Conservation (phyloP, 2,113 vertebrate species). For the Microcebus murinus region DNA sequence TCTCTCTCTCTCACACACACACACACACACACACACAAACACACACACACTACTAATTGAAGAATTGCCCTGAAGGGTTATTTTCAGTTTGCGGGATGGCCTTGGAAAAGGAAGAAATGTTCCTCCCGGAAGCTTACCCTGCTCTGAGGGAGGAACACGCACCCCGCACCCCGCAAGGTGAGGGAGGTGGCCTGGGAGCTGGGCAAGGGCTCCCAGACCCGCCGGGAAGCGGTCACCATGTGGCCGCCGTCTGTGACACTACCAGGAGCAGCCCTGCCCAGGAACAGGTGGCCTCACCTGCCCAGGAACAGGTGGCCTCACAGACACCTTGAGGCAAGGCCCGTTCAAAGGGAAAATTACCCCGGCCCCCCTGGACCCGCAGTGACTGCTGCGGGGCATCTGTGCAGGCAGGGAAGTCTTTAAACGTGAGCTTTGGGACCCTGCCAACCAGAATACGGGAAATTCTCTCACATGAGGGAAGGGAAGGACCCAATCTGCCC, state of each 20-base stretch:
- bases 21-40: background rate
- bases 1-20: background rate
- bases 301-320: background rate
- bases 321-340: fast-evolving
- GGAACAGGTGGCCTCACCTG: background rate
- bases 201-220: background rate
- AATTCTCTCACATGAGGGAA: background rate
- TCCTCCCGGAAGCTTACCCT: background rate
- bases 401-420: background rate
- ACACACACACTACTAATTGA: fast-evolving
- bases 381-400: fast-evolving
- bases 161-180: fast-evolving
- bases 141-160: background rate
- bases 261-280: background rate
- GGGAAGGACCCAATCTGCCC: too few relatives aligned
- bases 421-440: background rate
- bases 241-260: background rate
- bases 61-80: background rate
- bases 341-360: background rate
- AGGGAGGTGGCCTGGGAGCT: too few relatives aligned
- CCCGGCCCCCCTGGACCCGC: too few relatives aligned
- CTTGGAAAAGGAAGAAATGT: background rate
- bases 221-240: background rate
- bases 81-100: background rate
- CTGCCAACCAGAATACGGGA: background rate